Evolutionary conservation across 92 coral and sea anemone species (phyloP).

Genomic region (Anthopleura xanthogrammica): DNA sequence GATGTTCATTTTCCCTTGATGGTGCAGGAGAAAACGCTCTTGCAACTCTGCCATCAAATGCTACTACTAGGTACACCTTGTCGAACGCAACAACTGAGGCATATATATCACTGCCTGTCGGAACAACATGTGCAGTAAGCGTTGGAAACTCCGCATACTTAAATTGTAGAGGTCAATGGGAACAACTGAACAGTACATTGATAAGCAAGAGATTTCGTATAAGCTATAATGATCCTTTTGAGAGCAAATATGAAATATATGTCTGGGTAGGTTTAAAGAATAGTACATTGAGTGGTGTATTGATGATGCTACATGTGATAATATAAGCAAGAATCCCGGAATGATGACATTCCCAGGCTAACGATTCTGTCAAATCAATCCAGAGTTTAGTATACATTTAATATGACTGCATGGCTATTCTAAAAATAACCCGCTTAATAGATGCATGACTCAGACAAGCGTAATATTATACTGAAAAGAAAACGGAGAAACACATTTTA

Average conservation of each 20-base stretch:
- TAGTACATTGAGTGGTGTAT: no score
- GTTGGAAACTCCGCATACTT: background rate
- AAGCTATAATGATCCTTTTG: background rate
- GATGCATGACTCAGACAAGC: no score
- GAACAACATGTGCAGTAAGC: background rate
- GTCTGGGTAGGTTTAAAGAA: background rate
- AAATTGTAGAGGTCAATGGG: background rate
- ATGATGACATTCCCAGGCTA: no score
- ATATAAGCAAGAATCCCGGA: no score
- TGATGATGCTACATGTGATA: no score
- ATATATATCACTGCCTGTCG: background rate
- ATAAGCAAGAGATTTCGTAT: background rate
- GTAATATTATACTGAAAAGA: no score
- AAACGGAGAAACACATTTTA: no score
- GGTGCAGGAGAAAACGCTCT: background rate
- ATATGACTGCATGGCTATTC: no score
- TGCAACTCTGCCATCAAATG: background rate
- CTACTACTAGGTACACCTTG: background rate
- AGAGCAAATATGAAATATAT: background rate
- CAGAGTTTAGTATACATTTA: no score
- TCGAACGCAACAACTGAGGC: background rate
- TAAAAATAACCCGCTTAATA: no score
- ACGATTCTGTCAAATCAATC: no score
- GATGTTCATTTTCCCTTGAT: background rate
- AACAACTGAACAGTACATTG: background rate